phyloP scores from a whole-genome alignment of 2,888 invertebrate species.

The Drosophila mayaguana region DNA sequence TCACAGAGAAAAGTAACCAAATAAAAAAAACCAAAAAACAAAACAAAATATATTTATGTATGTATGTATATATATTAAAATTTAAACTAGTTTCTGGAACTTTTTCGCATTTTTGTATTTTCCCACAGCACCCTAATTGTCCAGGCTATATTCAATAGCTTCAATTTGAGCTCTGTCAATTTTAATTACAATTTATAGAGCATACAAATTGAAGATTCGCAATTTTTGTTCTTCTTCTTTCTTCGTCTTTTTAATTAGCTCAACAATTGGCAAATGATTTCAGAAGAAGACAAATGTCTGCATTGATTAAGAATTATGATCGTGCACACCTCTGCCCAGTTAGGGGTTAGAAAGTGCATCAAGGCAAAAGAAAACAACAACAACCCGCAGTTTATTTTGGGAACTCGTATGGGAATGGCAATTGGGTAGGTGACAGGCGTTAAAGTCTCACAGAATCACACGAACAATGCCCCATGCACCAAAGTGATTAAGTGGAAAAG shows the following conservation, averaged over 20 bases:
- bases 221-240: not conserved
- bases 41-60: not conserved
- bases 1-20: constrained; percentile 2
- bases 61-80: not conserved
- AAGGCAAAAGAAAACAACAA: constrained; percentile 13
- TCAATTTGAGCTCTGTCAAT: constrained; percentile 65
- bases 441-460: constrained; percentile 36
- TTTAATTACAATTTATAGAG: constrained; percentile 78
- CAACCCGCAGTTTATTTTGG: constrained; percentile 6
- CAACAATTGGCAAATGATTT: constrained; percentile 76
- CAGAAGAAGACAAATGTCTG: constrained; percentile 60
- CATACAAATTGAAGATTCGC: constrained; percentile 47
- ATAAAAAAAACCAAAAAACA: constrained; percentile 1
- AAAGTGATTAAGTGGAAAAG: constrained; percentile 58
- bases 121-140: constrained; percentile 39
- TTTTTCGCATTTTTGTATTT: constrained; percentile 14
- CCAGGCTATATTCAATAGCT: constrained; percentile 33
- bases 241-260: constrained; percentile 60
- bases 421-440: constrained; percentile 35
- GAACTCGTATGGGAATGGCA: constrained; percentile 27
- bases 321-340: constrained; percentile 35
- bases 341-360: constrained; percentile 28
- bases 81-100: constrained; percentile 22
- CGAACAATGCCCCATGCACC: constrained; percentile 37
- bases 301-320: constrained; percentile 61